Conservation (phyloP, 2,888 invertebrate genomes). For the Cerastoderma edule region DNA sequence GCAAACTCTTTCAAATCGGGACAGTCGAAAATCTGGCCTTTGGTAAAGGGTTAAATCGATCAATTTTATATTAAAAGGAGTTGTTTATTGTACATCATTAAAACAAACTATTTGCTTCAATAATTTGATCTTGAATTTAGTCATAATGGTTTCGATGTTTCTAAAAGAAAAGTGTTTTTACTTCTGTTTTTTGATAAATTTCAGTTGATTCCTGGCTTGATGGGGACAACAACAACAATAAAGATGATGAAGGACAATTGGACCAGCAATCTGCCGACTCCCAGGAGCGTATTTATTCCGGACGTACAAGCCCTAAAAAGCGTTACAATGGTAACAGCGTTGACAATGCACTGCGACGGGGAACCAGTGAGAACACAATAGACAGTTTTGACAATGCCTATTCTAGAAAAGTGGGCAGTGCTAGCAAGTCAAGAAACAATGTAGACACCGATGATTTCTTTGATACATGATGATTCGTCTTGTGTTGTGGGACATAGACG, state of each 20-base stretch:
- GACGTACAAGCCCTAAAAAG: constrained; percentile 64
- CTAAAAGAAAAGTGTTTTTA: constrained; percentile 1
- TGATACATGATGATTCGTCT: constrained; percentile 71
- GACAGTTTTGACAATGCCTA: constrained; percentile 78
- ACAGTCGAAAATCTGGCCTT: too few species aligned
- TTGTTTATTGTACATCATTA: too few species aligned
- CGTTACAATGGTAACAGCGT: constrained; percentile 27
- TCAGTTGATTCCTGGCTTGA: constrained; percentile 76
- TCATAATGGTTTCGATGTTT: too few species aligned
- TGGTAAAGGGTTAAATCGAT: too few species aligned
- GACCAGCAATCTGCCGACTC: constrained; percentile 42
- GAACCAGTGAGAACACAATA: constrained; percentile 73
- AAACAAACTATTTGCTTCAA: too few species aligned
- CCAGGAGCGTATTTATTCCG: constrained; percentile 66
- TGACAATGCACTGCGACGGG: constrained; percentile 36
- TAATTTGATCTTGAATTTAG: too few species aligned
- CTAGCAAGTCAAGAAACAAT: constrained; percentile 24
- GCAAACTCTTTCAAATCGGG: too few species aligned
- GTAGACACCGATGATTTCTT: constrained; percentile 73
- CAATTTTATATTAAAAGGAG: too few species aligned
- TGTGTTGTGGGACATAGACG: too few species aligned
- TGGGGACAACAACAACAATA: constrained; percentile 63
- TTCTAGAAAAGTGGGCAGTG: constrained; percentile 57
- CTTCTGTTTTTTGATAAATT: constrained; percentile 21
- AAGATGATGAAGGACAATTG: constrained; percentile 22